Evolutionary conservation across 2,888 invertebrate species (phyloP), one percentile per base, ranked within the genome.

Genomic region (Neria commutata): DNA sequence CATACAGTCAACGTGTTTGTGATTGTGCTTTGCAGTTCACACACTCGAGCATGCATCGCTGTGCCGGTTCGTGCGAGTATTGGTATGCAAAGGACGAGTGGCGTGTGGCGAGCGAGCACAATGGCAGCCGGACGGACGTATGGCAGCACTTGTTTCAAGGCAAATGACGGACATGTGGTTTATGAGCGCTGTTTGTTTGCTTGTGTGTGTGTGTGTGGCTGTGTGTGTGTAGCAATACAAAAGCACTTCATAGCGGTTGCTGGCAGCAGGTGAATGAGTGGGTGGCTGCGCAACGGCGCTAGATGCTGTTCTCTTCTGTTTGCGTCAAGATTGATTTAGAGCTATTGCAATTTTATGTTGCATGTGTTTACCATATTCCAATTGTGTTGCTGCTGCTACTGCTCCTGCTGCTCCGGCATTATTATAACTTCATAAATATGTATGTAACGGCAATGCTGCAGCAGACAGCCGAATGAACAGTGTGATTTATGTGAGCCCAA

Each of bases 251-350:
- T 29, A 11, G 6, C 29, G 11, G 11, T 29, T 11, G 11, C 11
- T 11, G 29, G 11, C 6, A 29, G 11, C 6, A 29, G 29, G 29
- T 6, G 29, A 6, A 29, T 29, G 11, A 6, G 11, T 29, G 6
- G 29, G 29, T 8, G 6, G 29, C 29, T 29, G 29, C 6, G 29
- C 6, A 6, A 29, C 29, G 29, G 10, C 17, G 23, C 17, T 52
- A 5, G 40, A 16, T 29, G 46, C 14, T 17, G 34, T 40, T 4
- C 19, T 34, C 21, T 24, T 40, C 21, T 23, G 19, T 21, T 19
- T 49, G 49, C 29, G 29, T 55, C 37, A 55, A 49, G 24, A 49
- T 40, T 55, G 49, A 48, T 55, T 48, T 55, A 49, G 49, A 40
- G 48, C 21, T 40, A 49, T 42, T 24, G 29, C 33, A 54, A 14